A percentile compares a stretch with the other conserved stretches of the same genome.
Conservation (phyloP, 2,797 vertebrate genomes). For the Myotis planiceps region DNA sequence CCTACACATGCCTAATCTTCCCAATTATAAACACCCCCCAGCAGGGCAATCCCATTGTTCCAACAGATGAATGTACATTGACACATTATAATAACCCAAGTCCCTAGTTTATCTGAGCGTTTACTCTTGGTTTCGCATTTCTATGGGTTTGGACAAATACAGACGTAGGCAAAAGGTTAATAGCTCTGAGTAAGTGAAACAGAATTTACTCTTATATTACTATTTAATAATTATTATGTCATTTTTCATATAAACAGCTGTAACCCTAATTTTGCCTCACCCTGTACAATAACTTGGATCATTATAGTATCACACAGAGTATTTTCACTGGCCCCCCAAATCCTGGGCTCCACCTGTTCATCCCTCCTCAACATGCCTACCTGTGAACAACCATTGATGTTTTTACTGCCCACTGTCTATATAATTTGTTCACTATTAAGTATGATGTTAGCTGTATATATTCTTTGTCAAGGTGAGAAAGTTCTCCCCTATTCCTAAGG, state of each 20-base stretch:
- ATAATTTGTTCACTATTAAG: not conserved
- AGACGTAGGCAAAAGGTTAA: not conserved
- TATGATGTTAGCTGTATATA: not conserved
- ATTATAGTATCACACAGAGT: not conserved
- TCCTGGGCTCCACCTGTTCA: not conserved
- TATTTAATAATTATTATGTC: too few species aligned
- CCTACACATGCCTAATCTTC: not conserved
- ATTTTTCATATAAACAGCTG: too few species aligned
- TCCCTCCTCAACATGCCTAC: not conserved
- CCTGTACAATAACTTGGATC: too few species aligned
- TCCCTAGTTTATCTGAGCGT: not conserved
- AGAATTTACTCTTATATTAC: too few species aligned
- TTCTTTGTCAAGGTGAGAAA: not conserved
- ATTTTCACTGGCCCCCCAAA: not conserved
- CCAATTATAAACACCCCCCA: not conserved
- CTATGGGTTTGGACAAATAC: not conserved
- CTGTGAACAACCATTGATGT: too few species aligned
- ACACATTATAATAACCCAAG: not conserved
- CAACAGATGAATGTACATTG: not conserved
- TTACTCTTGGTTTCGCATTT: not conserved
- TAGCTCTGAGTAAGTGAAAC: too few species aligned
- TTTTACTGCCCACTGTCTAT: not conserved
- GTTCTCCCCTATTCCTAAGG: not conserved
- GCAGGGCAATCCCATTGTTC: not conserved
- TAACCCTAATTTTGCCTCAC: too few species aligned